Evolutionary conservation across 2,797 vertebrate species (phyloP).

Genomic region (Phrynocephalus guinanensis): DNA sequence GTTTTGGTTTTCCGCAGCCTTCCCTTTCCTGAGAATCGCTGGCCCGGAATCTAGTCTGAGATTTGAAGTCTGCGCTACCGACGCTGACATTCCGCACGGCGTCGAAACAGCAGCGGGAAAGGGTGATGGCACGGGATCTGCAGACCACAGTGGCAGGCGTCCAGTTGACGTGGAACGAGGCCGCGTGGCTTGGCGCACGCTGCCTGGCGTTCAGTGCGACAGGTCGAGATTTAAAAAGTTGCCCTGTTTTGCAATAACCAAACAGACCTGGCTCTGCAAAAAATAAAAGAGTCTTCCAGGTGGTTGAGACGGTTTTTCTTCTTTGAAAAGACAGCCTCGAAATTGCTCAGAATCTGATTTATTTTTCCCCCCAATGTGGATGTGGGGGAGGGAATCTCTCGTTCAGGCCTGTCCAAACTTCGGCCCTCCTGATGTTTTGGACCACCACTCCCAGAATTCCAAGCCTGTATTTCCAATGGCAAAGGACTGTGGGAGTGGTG

Average conservation of each 20-base stretch:
- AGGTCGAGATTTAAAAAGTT: neutral
- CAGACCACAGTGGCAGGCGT: slow-evolving; percentile 27
- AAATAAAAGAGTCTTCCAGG: neutral
- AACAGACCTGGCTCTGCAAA: neutral
- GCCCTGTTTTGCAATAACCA: neutral
- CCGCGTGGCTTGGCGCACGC: neutral
- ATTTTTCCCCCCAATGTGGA: too few relatives aligned
- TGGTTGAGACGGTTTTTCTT: neutral
- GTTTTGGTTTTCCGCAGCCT: neutral
- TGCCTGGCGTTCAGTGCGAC: neutral
- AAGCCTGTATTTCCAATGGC: too few relatives aligned
- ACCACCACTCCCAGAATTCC: too few relatives aligned
- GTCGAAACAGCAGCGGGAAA: neutral
- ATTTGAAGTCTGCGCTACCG: neutral
- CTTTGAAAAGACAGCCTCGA: neutral
- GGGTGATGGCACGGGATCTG: neutral
- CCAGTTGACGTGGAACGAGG: neutral
- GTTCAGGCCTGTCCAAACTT: too few relatives aligned
- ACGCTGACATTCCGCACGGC: too few relatives aligned
- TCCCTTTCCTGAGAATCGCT: neutral
- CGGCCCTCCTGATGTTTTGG: too few relatives aligned
- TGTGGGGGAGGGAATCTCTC: too few relatives aligned
- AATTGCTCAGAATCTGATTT: neutral
- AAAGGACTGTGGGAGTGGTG: too few relatives aligned
- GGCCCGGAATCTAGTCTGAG: neutral